phyloP scores from a whole-genome alignment of 1,140 invertebrate genomes.

The Dinoponera quadriceps region DNA sequence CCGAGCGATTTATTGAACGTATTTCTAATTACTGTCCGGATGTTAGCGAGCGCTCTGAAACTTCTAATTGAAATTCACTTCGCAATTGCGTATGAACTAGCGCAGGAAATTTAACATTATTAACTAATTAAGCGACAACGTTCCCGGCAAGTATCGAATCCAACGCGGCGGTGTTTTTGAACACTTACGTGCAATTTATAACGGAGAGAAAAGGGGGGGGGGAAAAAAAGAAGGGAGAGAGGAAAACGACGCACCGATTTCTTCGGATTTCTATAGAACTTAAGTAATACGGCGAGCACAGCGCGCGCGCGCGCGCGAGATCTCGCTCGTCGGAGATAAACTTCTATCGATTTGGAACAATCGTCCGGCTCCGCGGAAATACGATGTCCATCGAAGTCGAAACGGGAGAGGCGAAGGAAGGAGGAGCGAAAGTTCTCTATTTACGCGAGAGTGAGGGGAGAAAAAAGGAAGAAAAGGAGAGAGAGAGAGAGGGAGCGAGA shows the following conservation, averaged over 20 bases:
- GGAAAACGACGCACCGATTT: too few species aligned
- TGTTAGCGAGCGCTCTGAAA: slow-evolving; percentile 45
- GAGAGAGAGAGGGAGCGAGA: not conserved
- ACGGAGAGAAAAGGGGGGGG: too few species aligned
- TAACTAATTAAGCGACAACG: slow-evolving; percentile 47
- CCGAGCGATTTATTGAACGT: slow-evolving; percentile 65
- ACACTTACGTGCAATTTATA: not conserved
- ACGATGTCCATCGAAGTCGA: not conserved
- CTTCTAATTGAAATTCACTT: slow-evolving; percentile 48
- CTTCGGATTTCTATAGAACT: slow-evolving; percentile 4
- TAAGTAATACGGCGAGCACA: slow-evolving; percentile 4
- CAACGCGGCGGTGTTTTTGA: not conserved
- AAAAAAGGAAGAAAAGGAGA: not conserved
- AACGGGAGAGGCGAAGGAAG: too few species aligned
- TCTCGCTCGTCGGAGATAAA: not conserved
- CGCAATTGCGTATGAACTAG: slow-evolving; percentile 21
- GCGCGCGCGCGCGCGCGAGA: not conserved
- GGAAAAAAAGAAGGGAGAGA: too few species aligned
- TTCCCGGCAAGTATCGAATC: slow-evolving; percentile 7
- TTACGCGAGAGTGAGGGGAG: too few species aligned
- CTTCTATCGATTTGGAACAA: slow-evolving; percentile 24
- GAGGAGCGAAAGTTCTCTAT: too few species aligned
- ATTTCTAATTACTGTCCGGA: slow-evolving; percentile 68
- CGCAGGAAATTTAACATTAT: slow-evolving; percentile 53
- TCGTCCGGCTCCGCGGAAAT: slow-evolving; percentile 5